phyloP scores from a whole-genome alignment of 2,113 vertebrate species.

The Mystacornis crossleyi region DNA sequence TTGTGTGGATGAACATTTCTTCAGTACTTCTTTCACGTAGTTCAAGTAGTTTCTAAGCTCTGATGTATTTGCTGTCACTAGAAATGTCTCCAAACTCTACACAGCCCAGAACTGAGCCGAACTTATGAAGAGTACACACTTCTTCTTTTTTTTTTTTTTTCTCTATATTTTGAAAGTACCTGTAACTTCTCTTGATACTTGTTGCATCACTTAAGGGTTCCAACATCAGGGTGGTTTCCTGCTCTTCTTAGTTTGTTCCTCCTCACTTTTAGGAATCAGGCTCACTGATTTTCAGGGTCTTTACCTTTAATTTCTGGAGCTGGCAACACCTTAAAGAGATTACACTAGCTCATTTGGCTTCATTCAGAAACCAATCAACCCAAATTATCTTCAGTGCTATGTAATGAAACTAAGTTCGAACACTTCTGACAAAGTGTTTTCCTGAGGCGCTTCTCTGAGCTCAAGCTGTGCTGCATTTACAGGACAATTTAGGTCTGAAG shows the following conservation, averaged over 20 bases:
- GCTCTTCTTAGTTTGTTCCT: background rate
- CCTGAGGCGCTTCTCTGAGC: background rate
- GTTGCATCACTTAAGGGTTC: background rate
- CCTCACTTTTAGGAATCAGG: background rate
- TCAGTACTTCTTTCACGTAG: background rate
- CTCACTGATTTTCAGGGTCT: background rate
- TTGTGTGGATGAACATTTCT: background rate
- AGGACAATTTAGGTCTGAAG: background rate
- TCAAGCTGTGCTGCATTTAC: background rate
- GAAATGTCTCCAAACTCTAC: background rate
- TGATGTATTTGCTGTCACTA: background rate
- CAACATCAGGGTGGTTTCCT: background rate
- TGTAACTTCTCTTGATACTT: background rate
- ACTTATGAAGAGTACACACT: background rate
- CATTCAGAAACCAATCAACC: constrained; percentile 1
- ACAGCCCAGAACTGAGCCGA: background rate
- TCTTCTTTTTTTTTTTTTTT: background rate
- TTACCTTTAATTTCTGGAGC: background rate
- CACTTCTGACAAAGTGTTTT: background rate
- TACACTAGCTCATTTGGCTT: background rate
- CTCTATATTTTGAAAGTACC: background rate
- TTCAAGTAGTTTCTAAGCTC: background rate
- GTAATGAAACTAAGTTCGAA: background rate
- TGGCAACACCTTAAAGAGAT: background rate
- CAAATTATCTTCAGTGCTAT: background rate